Base-by-base conservation (phyloP, 2,113 vertebrate genomes). In the Scomber colias region DNA sequence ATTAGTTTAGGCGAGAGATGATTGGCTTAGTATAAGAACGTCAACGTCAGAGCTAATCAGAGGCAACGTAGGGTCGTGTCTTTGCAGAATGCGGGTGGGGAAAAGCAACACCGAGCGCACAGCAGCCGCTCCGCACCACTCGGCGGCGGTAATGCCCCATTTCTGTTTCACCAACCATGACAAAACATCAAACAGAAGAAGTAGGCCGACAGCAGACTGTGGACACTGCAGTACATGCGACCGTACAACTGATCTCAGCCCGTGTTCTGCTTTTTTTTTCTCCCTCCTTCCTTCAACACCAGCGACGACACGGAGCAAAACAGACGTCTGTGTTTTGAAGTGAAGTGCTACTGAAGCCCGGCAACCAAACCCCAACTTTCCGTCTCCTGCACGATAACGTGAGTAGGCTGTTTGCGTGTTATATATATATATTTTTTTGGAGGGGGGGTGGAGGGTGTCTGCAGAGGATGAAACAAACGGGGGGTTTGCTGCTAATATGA, bases 141-240 rank as follows among this genome's bases (percentile, higher is more conserved):
- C 1, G 81, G 80, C 8, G 90, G 82, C 82, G 65, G 49, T 82
- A 31, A 1, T 5, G 61, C 75, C 7, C 49, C 69, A 1, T 13
- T 3, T 1, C 2, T 27, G 27, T 19, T 9, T 0, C 0, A 12
- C 17, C 50, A 0, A 3, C 31, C 11, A 1, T 24, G 3, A 24
- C 10, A 8, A 17, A 4, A 1, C 2, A 7, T 17, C 5, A 0
- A n/a, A 73, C 30, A 21, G 90, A 90, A 87, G 91, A 85, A 79
- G 77, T 27, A 75, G 77, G 80, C 89, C 91, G 84, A 82, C 89
- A 53, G 78, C 69, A 87, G 87, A 11, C 85, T 40, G 72, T 71
- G 83, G 84, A 68, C 89, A 91, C 89, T 85, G 91, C 91, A 65
- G 90, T 92, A 86, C 87, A 89, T 82, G 87, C 73, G 67, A 77